phyloP scores from a whole-genome alignment of 1,140 invertebrate species.

The Brachystomella parvula region DNA sequence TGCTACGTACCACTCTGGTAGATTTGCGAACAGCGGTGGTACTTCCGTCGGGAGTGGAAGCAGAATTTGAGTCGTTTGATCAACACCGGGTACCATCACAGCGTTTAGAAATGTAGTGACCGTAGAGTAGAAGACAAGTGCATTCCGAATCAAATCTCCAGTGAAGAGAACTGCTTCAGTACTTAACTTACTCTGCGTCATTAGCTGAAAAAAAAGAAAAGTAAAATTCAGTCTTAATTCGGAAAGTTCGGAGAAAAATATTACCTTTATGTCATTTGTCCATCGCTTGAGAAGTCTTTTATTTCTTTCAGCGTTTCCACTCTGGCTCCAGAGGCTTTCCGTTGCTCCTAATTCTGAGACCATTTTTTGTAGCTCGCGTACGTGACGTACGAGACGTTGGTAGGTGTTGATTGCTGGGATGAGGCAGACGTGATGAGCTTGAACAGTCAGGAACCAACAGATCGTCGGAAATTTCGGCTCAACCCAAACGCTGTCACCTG shows the following conservation, averaged over 20 bases:
- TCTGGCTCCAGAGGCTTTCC: slow-evolving; percentile 73
- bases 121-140: slow-evolving; percentile 75
- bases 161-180: slow-evolving; percentile 80
- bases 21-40: slow-evolving; percentile 68
- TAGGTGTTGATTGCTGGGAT: slow-evolving; percentile 82
- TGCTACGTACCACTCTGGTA: slow-evolving; percentile 94
- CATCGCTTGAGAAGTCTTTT: slow-evolving; percentile 74
- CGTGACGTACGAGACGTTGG: slow-evolving; percentile 66
- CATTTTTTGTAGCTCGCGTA: slow-evolving; percentile 83
- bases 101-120: slow-evolving; percentile 64
- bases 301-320: slow-evolving; percentile 64
- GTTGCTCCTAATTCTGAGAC: slow-evolving; percentile 68
- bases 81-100: slow-evolving; percentile 38
- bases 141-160: slow-evolving; percentile 64
- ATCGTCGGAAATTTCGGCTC: slow-evolving; percentile 88
- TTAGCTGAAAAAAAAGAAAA: slow-evolving; percentile 43
- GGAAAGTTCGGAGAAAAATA: slow-evolving; percentile 13
- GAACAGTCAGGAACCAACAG: slow-evolving; percentile 92
- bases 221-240: neutral
- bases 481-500: slow-evolving; percentile 52
- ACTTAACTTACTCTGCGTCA: slow-evolving; percentile 63
- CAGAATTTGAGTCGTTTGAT: too few species aligned
- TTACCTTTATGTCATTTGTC: slow-evolving; percentile 65
- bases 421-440: slow-evolving; percentile 83
- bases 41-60: slow-evolving; percentile 52